A percentile compares a stretch with the other conserved stretches of the same genome.
These are phyloP conservation scores for Octonoba sinensis DNA, from an alignment of 2,888 invertebrate species.

Conservation along the genomic window DNA sequence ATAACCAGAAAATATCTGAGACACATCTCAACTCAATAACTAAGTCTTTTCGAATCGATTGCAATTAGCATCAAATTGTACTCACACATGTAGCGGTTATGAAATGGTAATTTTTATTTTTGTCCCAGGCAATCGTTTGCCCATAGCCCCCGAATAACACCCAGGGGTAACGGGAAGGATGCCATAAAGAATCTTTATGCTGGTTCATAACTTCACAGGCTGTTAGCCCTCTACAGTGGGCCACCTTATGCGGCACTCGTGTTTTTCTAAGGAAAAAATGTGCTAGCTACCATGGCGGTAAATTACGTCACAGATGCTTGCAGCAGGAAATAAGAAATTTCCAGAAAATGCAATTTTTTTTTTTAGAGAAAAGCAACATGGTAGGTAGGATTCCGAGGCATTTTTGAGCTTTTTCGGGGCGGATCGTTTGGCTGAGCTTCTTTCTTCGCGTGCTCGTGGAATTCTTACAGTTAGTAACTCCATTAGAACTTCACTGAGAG, in stretches of 20 bases:
- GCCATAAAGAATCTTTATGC: conserved; percentile 32
- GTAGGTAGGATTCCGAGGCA: too few species aligned
- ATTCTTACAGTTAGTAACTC: too few species aligned
- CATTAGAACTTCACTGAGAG: too few species aligned
- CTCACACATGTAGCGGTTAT: too few species aligned
- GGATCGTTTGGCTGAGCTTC: background rate
- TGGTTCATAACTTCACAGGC: conserved; percentile 51
- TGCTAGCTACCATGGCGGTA: conserved; percentile 37
- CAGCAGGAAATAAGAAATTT: conserved; percentile 10
- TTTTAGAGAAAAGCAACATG: too few species aligned
- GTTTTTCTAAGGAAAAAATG: conserved; percentile 49
- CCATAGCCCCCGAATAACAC: background rate
- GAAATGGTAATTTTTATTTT: background rate
- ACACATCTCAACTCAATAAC: too few species aligned
- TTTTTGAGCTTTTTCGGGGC: background rate
- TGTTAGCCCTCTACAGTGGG: conserved; percentile 34
- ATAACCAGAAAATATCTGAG: too few species aligned
- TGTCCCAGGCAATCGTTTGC: background rate
- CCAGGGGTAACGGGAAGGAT: background rate
- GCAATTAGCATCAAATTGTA: too few species aligned
- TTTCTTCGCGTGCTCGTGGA: background rate
- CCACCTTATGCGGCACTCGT: conserved; percentile 18
- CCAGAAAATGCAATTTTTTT: background rate
- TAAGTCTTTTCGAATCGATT: too few species aligned
- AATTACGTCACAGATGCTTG: conserved; percentile 31